These are phyloP conservation scores for Callaeas wilsoni DNA, from an alignment of 2,113 vertebrate genomes.

Conservation along the genomic window DNA sequence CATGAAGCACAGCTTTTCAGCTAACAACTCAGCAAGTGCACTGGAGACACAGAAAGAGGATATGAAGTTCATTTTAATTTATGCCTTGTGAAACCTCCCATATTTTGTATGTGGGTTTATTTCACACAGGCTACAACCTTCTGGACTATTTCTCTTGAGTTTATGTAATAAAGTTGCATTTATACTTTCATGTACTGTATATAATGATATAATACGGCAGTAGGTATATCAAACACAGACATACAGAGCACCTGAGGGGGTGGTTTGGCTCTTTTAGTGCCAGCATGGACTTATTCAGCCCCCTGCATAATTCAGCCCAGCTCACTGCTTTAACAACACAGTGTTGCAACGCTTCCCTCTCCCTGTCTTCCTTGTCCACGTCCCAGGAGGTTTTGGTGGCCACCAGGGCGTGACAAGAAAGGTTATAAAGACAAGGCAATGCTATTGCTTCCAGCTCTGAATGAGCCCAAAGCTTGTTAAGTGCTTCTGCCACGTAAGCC, in stretches of 20 bases:
- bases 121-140: slow-evolving; percentile 1
- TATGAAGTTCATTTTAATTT: background rate
- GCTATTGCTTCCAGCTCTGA: background rate
- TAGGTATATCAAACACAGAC: background rate
- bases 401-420: background rate
- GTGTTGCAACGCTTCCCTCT: background rate
- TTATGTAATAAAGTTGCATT: slow-evolving; percentile 13
- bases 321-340: background rate
- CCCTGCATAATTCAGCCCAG: background rate
- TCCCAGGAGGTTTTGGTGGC: background rate
- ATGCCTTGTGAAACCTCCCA: background rate
- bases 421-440: background rate
- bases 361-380: background rate
- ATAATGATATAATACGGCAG: background rate
- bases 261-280: background rate
- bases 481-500: slow-evolving; percentile 23
- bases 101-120: background rate
- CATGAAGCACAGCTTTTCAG: slow-evolving; percentile 18
- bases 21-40: background rate
- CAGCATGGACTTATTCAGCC: background rate
- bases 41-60: background rate
- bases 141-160: slow-evolving; percentile 18
- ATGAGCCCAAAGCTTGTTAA: background rate
- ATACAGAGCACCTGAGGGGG: background rate
- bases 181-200: background rate